Evolutionary conservation across 2,888 invertebrate genomes (phyloP).

Genomic region (Pheosia tremula): DNA sequence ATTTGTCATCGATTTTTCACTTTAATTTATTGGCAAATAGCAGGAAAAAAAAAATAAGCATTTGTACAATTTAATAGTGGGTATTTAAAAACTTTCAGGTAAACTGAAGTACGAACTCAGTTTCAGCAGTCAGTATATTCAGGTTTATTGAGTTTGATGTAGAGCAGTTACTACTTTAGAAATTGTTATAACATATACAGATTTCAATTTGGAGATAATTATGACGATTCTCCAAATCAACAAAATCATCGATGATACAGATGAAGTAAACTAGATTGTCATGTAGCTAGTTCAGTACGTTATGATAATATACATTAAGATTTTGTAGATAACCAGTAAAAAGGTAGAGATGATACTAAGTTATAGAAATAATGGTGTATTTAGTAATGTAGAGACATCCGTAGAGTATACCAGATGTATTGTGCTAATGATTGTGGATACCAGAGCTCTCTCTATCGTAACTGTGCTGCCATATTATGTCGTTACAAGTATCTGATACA

Average conservation of each 20-base stretch:
- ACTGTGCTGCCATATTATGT: neutral
- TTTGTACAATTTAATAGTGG: constrained; percentile 4
- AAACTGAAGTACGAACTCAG: constrained; percentile 63
- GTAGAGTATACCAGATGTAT: neutral
- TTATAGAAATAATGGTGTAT: neutral
- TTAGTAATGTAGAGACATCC: neutral
- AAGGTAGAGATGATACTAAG: neutral
- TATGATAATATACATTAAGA: neutral
- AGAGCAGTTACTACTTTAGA: constrained; percentile 39
- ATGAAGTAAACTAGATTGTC: neutral
- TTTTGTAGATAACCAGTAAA: neutral
- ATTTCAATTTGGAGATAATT: neutral
- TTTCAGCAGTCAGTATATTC: constrained; percentile 66
- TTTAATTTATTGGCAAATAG: no score
- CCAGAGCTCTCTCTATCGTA: neutral
- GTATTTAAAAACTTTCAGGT: constrained; percentile 57
- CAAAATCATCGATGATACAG: neutral
- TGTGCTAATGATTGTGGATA: neutral
- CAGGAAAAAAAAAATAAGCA: no score
- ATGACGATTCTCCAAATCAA: neutral
- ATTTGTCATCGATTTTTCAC: no score
- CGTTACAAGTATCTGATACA: neutral
- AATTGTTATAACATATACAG: neutral
- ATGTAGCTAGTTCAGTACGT: neutral
- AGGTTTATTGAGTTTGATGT: constrained; percentile 44